Conservation (phyloP, 1,140 invertebrate genomes). For the Procambarus clarkii region DNA sequence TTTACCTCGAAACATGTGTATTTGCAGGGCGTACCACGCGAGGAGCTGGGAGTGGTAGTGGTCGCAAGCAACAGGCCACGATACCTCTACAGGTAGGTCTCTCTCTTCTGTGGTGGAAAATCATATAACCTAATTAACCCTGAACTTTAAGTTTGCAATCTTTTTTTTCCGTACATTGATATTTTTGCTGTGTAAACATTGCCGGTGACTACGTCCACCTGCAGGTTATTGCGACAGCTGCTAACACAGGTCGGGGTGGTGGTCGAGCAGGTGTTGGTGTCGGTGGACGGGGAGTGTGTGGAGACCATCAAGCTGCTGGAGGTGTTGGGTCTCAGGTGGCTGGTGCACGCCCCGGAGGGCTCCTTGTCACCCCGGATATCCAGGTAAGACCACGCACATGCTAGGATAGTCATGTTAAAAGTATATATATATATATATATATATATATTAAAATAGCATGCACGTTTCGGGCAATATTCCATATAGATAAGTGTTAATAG, state of each 20-base stretch:
- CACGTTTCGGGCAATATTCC: too few species aligned
- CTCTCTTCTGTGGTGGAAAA: background rate
- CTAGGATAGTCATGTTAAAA: too few species aligned
- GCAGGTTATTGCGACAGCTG: constrained; percentile 33
- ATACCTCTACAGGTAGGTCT: constrained; percentile 29
- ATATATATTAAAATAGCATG: too few species aligned
- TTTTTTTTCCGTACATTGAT: too few species aligned
- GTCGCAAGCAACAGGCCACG: constrained; percentile 21
- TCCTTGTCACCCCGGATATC: constrained; percentile 20
- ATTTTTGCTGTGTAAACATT: too few species aligned
- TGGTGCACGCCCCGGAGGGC: constrained; percentile 21
- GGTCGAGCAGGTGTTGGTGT: background rate
- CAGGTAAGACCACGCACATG: constrained; percentile 6
- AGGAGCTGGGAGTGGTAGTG: constrained; percentile 36
- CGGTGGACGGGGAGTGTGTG: constrained; percentile 3
- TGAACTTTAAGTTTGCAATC: too few species aligned
- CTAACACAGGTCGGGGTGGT: constrained; percentile 4
- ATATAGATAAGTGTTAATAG: too few species aligned
- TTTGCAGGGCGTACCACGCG: background rate
- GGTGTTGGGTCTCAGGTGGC: background rate
- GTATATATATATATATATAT: too few species aligned
- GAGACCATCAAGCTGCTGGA: constrained; percentile 31
- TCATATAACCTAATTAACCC: too few species aligned
- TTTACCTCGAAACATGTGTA: background rate
- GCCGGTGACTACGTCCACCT: background rate